phyloP scores from a whole-genome alignment of 2,113 vertebrate genomes.

The Pimephales promelas region DNA sequence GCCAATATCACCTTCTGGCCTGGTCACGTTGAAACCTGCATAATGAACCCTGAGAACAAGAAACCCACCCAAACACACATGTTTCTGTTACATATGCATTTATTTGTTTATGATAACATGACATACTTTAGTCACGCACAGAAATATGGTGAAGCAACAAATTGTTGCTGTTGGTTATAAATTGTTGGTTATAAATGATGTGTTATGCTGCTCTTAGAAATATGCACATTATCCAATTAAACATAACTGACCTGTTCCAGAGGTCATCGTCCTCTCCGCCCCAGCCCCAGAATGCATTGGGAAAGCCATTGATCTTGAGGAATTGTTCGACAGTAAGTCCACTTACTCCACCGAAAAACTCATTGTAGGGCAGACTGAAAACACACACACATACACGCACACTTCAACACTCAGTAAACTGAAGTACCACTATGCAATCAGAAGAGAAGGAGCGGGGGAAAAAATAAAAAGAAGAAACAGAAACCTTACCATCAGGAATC shows the following conservation, averaged over 20 bases:
- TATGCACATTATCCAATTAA: not conserved
- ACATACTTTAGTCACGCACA: not conserved
- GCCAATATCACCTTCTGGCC: constrained; percentile 91
- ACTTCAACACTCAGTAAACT: not conserved
- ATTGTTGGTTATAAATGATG: not conserved
- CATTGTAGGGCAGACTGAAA: constrained; percentile 87
- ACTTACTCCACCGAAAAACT: constrained; percentile 95
- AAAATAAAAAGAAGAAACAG: constrained; percentile 15
- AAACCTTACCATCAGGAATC: constrained; percentile 50
- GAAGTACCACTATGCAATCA: not conserved
- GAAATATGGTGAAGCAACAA: not conserved
- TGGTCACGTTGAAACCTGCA: constrained; percentile 87
- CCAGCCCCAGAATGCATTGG: constrained; percentile 98
- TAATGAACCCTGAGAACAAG: constrained; percentile 82
- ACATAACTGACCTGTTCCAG: constrained; percentile 87
- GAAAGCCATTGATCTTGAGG: constrained; percentile 92
- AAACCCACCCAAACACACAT: not conserved
- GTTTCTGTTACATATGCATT: not conserved
- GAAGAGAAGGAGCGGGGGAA: too few species aligned
- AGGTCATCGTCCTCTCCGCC: constrained; percentile 94
- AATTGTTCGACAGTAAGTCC: constrained; percentile 94
- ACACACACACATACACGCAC: constrained; percentile 24
- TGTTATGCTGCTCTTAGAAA: not conserved
- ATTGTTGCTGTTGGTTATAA: too few species aligned
- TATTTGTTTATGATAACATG: not conserved